Base-by-base conservation (phyloP, 2,888 invertebrate genomes). In the Hololepta plana region DNA sequence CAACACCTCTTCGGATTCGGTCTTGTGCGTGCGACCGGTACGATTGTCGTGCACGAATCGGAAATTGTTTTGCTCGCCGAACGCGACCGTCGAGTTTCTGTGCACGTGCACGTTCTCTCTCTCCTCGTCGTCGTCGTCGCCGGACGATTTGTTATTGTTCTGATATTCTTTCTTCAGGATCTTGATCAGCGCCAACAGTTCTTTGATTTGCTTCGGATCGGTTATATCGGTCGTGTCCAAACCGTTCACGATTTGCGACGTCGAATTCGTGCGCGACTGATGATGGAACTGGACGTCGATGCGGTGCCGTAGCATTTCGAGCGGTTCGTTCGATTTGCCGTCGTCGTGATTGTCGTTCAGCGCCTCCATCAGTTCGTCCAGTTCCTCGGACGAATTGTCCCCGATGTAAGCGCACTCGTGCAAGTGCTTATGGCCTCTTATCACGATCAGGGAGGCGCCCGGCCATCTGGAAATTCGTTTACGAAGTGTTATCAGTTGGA, bases 401-500 rank as follows among this genome's bases (percentile, higher is more conserved):
- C 80, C 80, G 26, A 80, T 76, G 52, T 77, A 80, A 1, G 79
- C 77, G 43, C 80, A 80, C 39, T 76, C 72, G 39, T 76, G 73
- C 1, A 80, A 59, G 45, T 79, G 73, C 35, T 70, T 72, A 53
- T 77, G 74, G 0, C 80, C 79, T 42, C 72, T 64, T 31, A 80
- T 75, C 47, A 80, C 68, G 31, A 79, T 72, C 21, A 80, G 56
- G 1, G 76, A 77, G 0, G 76, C 75, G 1, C 80, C 80, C 0
- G 75, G 76, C 63, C 68, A 72, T 44, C 79, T 79, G 43, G 20
- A 35, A 26, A n/a, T n/a, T n/a, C n/a, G n/a, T n/a, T n/a, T n/a
- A n/a, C n/a, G n/a, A n/a, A n/a, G n/a, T n/a, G n/a, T n/a, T n/a
- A n/a, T n/a, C n/a, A n/a, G n/a, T n/a, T n/a, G n/a, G n/a, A n/a